Evolutionary conservation across 1,140 invertebrate species (phyloP).

Genomic region (Radopholus similis): DNA sequence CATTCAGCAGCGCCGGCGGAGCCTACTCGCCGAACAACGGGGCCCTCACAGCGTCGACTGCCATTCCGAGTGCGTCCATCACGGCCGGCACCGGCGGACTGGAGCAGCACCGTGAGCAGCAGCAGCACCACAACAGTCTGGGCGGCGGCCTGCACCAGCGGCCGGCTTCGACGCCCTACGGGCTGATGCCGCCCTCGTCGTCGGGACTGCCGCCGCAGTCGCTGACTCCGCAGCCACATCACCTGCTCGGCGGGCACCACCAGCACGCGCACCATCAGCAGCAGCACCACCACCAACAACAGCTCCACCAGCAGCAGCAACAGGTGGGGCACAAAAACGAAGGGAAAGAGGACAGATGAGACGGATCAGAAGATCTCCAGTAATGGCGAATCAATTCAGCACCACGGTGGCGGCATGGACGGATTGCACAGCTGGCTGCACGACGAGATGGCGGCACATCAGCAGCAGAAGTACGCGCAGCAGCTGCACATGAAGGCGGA

Average conservation of each 20-base stretch:
- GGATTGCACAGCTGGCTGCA: constrained; percentile 29
- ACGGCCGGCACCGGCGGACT: constrained; percentile 12
- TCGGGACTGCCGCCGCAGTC: constrained; percentile 40
- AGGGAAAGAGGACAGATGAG: too few relatives aligned
- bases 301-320: constrained; percentile 7
- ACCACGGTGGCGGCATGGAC: background rate
- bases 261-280: constrained; percentile 21
- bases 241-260: constrained; percentile 7
- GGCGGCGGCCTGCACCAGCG: constrained; percentile 26
- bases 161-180: constrained; percentile 41
- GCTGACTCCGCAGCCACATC: constrained; percentile 38
- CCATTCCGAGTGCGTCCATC: background rate
- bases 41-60: background rate
- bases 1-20: background rate
- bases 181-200: constrained; percentile 32
- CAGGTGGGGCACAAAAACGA: background rate
- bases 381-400: background rate
- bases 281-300: constrained; percentile 3
- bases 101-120: constrained; percentile 6
- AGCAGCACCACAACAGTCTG: constrained; percentile 5
- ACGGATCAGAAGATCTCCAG: too few relatives aligned
- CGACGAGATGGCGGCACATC: constrained; percentile 5
- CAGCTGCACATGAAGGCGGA: constrained; percentile 46
- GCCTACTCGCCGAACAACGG: constrained; percentile 19
- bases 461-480: background rate